Base-by-base conservation (phyloP, 2,113 vertebrate genomes). In the Pantherophis guttatus region DNA sequence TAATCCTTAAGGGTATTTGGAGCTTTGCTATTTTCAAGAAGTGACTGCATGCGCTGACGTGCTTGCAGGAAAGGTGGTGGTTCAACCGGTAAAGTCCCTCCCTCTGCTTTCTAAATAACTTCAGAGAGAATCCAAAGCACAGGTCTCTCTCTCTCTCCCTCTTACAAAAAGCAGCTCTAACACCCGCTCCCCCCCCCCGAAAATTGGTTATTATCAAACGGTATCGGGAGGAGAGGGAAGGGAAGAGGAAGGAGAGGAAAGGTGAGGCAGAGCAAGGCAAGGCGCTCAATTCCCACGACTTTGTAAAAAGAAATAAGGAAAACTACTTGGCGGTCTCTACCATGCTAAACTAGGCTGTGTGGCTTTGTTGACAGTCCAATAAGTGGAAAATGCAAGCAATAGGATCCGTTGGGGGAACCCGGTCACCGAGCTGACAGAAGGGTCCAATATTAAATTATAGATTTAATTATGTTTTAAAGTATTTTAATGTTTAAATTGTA, bases 141-240 rank as follows among this genome's bases (percentile, higher is more conserved):
- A 9, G n/a, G 15, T 19, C n/a, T 75, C 29, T 24, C 2, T 17
- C 70, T 75, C 39, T 33, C 33, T 33, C 39, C 1, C 33, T 33
- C 17, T 19, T 39, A 39, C n/a, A 19, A 75, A 75, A 75, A 75
- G 15, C 70, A 75, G 39, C 15, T 39, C n/a, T 39, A 75, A 75
- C 5, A 33, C 3, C 1, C 3, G 12, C 4, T 5, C 13, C 0
- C 53, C 24, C 65, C 7, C 9, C 5, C 70, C 5, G n/a, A 39
- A 33, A 75, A 15, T 75, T 39, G n/a, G 15, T 75, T 19, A 39
- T 75, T 39, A n/a, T 75, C n/a, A 75, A 70, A n/a, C 1, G 0
- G 26, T 62, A 26, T 11, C 9, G 70, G 59, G 9, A 62, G 65
- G 29, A 70, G 57, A 75, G 62, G n/a, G 8, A 8, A 26, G 58